phyloP scores from a whole-genome alignment of 2,113 vertebrate genomes.

The Chaetodon trifascialis region DNA sequence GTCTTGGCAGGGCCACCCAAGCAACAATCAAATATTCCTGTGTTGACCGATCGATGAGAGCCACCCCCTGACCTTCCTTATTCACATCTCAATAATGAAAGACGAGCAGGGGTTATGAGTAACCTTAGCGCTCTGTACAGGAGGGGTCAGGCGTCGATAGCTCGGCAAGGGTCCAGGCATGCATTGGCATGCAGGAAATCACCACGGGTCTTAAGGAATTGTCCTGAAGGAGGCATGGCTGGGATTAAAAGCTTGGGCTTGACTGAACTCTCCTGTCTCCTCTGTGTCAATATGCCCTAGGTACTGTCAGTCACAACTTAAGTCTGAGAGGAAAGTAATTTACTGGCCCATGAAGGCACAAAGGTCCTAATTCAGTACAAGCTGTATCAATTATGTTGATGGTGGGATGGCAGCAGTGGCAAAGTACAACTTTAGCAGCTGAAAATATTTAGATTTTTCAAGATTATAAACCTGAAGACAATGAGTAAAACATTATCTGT shows the following conservation, averaged over 20 bases:
- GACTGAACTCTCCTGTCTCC: constrained; percentile 67
- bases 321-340: constrained; percentile 73
- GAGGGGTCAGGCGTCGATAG: constrained; percentile 66
- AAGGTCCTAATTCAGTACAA: constrained; percentile 52
- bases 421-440: background rate
- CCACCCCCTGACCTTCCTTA: constrained; percentile 66
- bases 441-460: background rate
- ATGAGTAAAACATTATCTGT: background rate
- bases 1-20: constrained; percentile 57
- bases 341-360: constrained; percentile 54
- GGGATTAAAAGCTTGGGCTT: constrained; percentile 77
- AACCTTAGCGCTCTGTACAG: constrained; percentile 65
- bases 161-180: constrained; percentile 67
- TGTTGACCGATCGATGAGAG: constrained; percentile 75
- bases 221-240: constrained; percentile 68
- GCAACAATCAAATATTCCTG: constrained; percentile 77
- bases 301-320: constrained; percentile 64
- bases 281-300: constrained; percentile 67
- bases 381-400: constrained; percentile 35
- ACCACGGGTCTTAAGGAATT: constrained; percentile 69
- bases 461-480: background rate
- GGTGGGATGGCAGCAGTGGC: background rate
- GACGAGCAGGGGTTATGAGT: constrained; percentile 75
- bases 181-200: constrained; percentile 77
- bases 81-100: constrained; percentile 82